A percentile compares a stretch with the other conserved stretches of the same genome.
Evolutionary conservation across 2,113 vertebrate species (phyloP).

Genomic region (Clarias gariepinus): DNA sequence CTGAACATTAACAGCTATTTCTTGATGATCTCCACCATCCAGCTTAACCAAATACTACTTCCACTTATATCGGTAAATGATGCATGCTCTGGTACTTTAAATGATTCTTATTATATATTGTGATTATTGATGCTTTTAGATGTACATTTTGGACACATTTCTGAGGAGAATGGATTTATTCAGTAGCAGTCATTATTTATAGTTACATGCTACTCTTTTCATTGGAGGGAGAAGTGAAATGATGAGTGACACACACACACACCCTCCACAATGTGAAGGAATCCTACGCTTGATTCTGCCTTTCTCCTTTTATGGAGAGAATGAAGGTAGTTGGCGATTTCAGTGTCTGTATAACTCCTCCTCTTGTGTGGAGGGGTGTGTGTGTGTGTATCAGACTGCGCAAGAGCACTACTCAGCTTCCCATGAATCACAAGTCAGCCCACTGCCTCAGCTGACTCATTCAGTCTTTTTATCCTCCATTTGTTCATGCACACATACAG

Average conservation of each 20-base stretch:
- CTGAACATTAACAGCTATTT: not conserved
- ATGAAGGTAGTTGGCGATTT: conserved; percentile 48
- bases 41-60: not conserved
- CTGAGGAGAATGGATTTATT: not conserved
- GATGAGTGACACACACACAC: conserved; percentile 11
- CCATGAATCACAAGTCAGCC: conserved; percentile 47
- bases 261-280: conserved; percentile 18
- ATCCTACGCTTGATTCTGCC: conserved; percentile 40
- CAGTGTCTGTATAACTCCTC: conserved; percentile 34
- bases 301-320: conserved; percentile 55
- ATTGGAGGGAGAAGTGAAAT: conserved; percentile 34
- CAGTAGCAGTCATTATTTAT: conserved; percentile 10
- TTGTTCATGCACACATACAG: not conserved
- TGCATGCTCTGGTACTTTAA: not conserved
- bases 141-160: not conserved
- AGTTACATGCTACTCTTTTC: conserved; percentile 8
- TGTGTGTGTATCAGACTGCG: not conserved
- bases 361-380: conserved; percentile 18
- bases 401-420: conserved; percentile 30
- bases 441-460: conserved; percentile 38
- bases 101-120: not conserved
- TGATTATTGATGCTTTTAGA: not conserved
- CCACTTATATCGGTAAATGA: not conserved
- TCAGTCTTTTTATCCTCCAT: conserved; percentile 7
- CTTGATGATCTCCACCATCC: not conserved